Conservation (phyloP, 1,140 invertebrate species). For the Euwallacea similis region DNA sequence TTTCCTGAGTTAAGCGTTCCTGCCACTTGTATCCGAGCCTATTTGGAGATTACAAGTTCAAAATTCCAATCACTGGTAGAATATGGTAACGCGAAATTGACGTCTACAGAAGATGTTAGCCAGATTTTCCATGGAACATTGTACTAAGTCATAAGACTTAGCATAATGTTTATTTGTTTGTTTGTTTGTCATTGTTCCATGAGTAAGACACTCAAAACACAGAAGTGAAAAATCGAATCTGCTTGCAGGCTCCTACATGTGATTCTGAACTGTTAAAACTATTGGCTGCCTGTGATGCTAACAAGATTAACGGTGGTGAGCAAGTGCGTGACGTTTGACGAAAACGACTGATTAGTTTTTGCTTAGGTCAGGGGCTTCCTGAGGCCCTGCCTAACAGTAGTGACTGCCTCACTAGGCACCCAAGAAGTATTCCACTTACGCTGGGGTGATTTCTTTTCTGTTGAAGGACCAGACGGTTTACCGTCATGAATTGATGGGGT, state of each 20-base stretch:
- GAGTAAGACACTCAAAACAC: conserved; percentile 25
- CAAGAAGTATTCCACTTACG: too few relatives aligned
- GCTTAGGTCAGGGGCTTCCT: too few relatives aligned
- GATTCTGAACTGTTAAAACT: conserved; percentile 19
- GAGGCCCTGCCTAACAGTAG: too few relatives aligned
- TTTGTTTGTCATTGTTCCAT: too few relatives aligned
- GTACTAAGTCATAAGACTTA: too few relatives aligned
- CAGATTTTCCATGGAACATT: conserved; percentile 30
- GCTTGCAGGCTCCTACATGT: conserved; percentile 10
- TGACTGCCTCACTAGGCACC: too few relatives aligned
- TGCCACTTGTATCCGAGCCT: conserved; percentile 23
- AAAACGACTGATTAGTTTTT: too few relatives aligned
- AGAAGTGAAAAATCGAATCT: conserved; percentile 14
- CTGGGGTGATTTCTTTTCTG: too few relatives aligned
- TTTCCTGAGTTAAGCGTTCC: conserved; percentile 27
- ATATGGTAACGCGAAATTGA: conserved; percentile 32
- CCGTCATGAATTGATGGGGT: too few relatives aligned
- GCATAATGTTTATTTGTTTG: too few relatives aligned
- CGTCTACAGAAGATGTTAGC: conserved; percentile 22
- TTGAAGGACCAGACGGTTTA: too few relatives aligned
- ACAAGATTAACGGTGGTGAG: conserved; percentile 4
- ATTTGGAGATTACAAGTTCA: conserved; percentile 11
- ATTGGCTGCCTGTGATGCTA: conserved; percentile 14
- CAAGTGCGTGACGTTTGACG: conserved; percentile 1
- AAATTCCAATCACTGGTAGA: conserved; percentile 29